phyloP scores from a whole-genome alignment of 2,888 invertebrate species.

The Cistogaster globosa region DNA sequence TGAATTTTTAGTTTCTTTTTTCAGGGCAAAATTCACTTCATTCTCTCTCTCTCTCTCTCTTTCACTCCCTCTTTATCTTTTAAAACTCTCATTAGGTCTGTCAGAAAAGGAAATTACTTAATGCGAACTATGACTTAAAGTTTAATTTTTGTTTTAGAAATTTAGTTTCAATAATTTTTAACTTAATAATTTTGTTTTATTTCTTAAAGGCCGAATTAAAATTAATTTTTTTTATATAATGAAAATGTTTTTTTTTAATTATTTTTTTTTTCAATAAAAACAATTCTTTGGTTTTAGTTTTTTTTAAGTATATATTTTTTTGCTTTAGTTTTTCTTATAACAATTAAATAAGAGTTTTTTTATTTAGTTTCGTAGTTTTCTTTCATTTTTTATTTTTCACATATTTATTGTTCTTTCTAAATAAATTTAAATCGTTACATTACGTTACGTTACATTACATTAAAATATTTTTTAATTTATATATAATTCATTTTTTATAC shows the following conservation, averaged over 20 bases:
- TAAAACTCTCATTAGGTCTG: no score
- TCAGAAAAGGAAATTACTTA: no score
- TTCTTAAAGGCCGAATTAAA: neutral
- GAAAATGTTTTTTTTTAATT: constrained; percentile 51
- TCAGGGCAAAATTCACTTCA: no score
- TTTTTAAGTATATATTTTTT: constrained; percentile 72
- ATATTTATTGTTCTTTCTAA: constrained; percentile 58
- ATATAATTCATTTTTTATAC: constrained; percentile 52
- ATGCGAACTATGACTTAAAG: no score
- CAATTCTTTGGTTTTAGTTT: constrained; percentile 53
- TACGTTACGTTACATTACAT: constrained; percentile 58
- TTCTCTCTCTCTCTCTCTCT: no score
- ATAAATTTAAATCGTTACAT: constrained; percentile 67
- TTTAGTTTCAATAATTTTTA: neutral
- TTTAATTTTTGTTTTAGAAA: no score
- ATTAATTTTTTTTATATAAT: constrained; percentile 14
- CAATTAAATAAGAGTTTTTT: constrained; percentile 73
- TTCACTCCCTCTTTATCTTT: no score
- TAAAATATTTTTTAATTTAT: constrained; percentile 44
- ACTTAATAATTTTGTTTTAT: neutral
- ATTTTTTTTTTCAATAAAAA: constrained; percentile 54
- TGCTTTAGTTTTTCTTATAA: constrained; percentile 75
- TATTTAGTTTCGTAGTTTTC: constrained; percentile 48
- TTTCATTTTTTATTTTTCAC: constrained; percentile 55
- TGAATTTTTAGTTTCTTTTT: no score